phyloP scores from a whole-genome alignment of 1,140 invertebrate genomes.

The Adoxophyes honmai region DNA sequence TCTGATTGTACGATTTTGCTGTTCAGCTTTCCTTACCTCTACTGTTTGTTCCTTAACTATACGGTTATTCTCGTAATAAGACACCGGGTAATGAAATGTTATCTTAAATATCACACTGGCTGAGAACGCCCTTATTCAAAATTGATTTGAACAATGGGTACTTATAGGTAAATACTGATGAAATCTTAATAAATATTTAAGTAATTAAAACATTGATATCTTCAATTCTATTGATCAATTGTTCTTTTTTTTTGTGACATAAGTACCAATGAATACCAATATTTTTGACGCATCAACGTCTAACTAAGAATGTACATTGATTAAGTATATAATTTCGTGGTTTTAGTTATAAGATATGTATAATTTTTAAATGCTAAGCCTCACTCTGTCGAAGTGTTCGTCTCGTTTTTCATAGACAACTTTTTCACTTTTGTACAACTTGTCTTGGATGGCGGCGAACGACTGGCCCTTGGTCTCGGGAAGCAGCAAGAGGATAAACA shows the following conservation, averaged over 20 bases:
- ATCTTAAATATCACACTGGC: slow-evolving; percentile 15
- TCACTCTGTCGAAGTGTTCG: slow-evolving; percentile 42
- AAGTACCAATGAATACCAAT: too few species aligned
- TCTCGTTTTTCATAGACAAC: slow-evolving; percentile 54
- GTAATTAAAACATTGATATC: too few species aligned
- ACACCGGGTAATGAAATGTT: background rate
- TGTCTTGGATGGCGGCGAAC: slow-evolving; percentile 77
- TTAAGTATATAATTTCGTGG: too few species aligned
- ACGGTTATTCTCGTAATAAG: too few species aligned
- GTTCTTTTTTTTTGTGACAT: background rate
- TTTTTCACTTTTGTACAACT: slow-evolving; percentile 55
- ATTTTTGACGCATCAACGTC: too few species aligned
- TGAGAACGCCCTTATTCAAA: slow-evolving; percentile 9
- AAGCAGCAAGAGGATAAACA: slow-evolving; percentile 81
- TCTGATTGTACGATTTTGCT: too few species aligned
- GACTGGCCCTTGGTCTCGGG: slow-evolving; percentile 92
- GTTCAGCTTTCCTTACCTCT: too few species aligned
- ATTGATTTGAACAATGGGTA: background rate
- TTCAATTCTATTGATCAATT: too few species aligned
- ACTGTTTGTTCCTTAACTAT: too few species aligned
- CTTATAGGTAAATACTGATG: background rate
- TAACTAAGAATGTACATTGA: too few species aligned
- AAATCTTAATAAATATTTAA: background rate
- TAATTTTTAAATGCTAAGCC: slow-evolving; percentile 33
- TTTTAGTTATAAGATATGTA: too few species aligned